These are phyloP conservation scores for Lophius americanus DNA, from an alignment of 2,797 vertebrate genomes.

Conservation along the genomic window DNA sequence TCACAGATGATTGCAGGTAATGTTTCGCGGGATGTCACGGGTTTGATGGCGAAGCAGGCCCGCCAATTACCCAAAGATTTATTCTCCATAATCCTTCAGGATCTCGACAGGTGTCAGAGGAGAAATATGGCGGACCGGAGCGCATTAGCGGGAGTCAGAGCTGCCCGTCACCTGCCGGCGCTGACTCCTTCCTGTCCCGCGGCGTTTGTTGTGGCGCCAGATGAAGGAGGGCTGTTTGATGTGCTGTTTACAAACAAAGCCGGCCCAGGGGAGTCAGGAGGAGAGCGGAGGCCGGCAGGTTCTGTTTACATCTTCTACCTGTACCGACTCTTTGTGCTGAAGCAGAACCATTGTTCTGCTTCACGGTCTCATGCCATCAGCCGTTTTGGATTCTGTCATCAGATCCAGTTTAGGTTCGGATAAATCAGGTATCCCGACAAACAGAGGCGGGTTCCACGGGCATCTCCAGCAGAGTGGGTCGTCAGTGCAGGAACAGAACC, in stretches of 20 bases:
- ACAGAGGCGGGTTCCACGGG: no score
- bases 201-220: slow-evolving; percentile 29
- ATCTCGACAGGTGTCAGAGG: slow-evolving; percentile 16
- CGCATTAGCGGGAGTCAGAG: slow-evolving; percentile 39
- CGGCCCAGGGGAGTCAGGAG: slow-evolving; percentile 20
- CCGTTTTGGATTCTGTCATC: slow-evolving; percentile 1
- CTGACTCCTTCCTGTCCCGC: slow-evolving; percentile 40
- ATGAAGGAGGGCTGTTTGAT: slow-evolving; percentile 25
- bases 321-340: slow-evolving; percentile 20
- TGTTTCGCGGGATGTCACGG: not conserved
- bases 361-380: not conserved
- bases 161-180: slow-evolving; percentile 20
- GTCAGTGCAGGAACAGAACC: no score
- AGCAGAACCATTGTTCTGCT: slow-evolving; percentile 42
- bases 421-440: slow-evolving; percentile 35
- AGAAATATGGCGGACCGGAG: not conserved
- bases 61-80: slow-evolving; percentile 3
- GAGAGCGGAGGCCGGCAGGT: slow-evolving; percentile 43
- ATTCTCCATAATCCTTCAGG: slow-evolving; percentile 7
- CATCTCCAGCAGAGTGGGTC: no score
- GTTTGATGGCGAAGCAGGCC: not conserved
- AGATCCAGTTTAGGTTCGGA: slow-evolving; percentile 17
- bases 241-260: slow-evolving; percentile 31
- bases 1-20: slow-evolving; percentile 21
- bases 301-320: slow-evolving; percentile 41